phyloP scores from a whole-genome alignment of 2,888 invertebrate genomes.

The Trachelus stipa region DNA sequence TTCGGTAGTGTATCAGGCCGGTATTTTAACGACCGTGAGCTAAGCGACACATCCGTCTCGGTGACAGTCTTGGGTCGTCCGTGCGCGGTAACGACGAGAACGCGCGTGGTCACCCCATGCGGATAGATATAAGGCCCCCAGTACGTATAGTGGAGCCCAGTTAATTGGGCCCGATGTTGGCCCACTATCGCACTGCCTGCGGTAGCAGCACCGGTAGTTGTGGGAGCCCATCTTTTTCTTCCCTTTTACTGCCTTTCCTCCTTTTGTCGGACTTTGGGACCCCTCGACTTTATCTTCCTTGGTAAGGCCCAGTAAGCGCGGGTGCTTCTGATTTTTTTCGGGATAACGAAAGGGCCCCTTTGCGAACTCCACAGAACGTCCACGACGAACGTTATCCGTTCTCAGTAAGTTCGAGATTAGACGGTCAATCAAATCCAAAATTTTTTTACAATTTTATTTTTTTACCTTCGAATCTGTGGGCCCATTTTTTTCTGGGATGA shows the following conservation, averaged over 20 bases:
- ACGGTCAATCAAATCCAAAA: neutral
- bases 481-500: neutral
- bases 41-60: slow-evolving; percentile 53
- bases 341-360: slow-evolving; percentile 10
- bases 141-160: slow-evolving; percentile 32
- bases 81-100: slow-evolving; percentile 19
- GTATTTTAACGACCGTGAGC: slow-evolving; percentile 62
- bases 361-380: neutral
- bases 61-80: slow-evolving; percentile 53
- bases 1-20: slow-evolving; percentile 48
- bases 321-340: slow-evolving; percentile 5
- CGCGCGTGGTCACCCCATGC: slow-evolving; percentile 34
- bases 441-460: neutral
- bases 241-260: slow-evolving; percentile 15
- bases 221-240: slow-evolving; percentile 34
- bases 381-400: neutral
- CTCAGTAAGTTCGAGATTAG: neutral
- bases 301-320: slow-evolving; percentile 7
- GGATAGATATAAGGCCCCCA: slow-evolving; percentile 46
- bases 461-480: neutral
- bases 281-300: neutral
- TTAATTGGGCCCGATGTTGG: slow-evolving; percentile 63
- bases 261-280: slow-evolving; percentile 10
- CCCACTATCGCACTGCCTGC: slow-evolving; percentile 49
- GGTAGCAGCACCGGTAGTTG: slow-evolving; percentile 51